phyloP scores from a whole-genome alignment of 2,888 invertebrate species.

The Metacarcinus magister region DNA sequence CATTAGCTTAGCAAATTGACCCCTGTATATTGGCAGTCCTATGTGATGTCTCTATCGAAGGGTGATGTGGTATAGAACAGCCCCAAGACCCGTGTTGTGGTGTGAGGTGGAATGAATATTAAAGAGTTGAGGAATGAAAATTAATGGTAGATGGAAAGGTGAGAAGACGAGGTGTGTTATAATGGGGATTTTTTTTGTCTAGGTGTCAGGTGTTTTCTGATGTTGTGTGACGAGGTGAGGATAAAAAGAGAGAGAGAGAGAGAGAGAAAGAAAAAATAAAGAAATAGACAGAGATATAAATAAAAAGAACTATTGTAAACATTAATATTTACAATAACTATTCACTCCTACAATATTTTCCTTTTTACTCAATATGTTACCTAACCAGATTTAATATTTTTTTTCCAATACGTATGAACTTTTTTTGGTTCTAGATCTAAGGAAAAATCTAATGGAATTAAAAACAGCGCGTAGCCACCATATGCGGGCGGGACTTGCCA shows the following conservation, averaged over 20 bases:
- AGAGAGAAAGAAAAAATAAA: too few species aligned
- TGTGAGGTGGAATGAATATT: neutral
- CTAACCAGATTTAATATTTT: neutral
- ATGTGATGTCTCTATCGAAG: neutral
- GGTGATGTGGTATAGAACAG: neutral
- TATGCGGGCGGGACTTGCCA: neutral
- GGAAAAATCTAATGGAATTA: neutral
- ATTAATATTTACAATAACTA: neutral
- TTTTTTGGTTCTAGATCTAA: neutral
- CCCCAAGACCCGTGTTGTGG: neutral
- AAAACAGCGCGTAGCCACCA: neutral
- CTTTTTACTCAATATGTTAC: neutral
- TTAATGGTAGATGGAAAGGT: neutral
- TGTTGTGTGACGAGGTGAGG: neutral
- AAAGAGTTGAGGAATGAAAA: neutral
- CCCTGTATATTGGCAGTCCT: neutral
- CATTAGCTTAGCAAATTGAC: neutral
- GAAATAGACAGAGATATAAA: neutral
- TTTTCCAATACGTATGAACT: neutral
- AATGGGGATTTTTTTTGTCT: neutral
- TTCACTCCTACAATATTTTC: slow-evolving; percentile 3
- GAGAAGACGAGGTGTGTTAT: neutral
- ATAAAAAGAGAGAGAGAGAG: neutral
- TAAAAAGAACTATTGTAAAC: neutral
- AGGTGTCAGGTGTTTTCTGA: neutral